These are phyloP conservation scores for Pelodiscus sinensis DNA, from an alignment of 2,113 vertebrate species.

Conservation along the genomic window DNA sequence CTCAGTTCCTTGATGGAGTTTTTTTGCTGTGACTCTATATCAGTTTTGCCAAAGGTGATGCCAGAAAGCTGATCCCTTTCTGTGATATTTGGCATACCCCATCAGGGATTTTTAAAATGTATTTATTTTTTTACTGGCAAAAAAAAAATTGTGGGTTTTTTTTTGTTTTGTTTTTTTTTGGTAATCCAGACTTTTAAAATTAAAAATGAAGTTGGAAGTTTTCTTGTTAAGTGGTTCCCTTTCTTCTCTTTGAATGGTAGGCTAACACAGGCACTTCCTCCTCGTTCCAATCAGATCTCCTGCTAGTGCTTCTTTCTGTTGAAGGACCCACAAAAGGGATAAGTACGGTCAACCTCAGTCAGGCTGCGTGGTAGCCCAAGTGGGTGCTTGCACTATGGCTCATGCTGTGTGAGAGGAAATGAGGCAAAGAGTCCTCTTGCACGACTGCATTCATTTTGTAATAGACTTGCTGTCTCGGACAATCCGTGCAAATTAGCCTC, in stretches of 20 bases:
- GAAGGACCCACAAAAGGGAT: not conserved
- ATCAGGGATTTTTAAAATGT: not conserved
- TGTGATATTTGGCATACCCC: not conserved
- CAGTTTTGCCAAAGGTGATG: not conserved
- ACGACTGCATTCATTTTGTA: not conserved
- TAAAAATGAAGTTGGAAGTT: not conserved
- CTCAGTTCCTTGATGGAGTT: not conserved
- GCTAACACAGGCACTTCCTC: not conserved
- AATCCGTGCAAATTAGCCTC: not conserved
- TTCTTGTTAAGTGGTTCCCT: not conserved
- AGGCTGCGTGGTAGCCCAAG: fast-evolving
- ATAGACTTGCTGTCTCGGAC: not conserved
- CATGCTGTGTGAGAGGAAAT: not conserved
- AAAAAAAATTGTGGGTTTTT: not conserved
- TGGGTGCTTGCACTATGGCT: not conserved
- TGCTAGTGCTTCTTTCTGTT: not conserved
- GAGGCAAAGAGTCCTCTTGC: not conserved
- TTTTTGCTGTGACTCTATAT: not conserved
- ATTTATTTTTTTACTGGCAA: not conserved
- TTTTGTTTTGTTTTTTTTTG: not conserved
- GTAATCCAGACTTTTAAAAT: not conserved
- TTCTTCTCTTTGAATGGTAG: not conserved
- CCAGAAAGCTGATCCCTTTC: not conserved
- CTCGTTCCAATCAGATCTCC: not conserved
- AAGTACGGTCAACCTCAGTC: not conserved